Evolutionary conservation across 1,140 invertebrate species (phyloP).

Genomic region (Rhagoletis pomonella): DNA sequence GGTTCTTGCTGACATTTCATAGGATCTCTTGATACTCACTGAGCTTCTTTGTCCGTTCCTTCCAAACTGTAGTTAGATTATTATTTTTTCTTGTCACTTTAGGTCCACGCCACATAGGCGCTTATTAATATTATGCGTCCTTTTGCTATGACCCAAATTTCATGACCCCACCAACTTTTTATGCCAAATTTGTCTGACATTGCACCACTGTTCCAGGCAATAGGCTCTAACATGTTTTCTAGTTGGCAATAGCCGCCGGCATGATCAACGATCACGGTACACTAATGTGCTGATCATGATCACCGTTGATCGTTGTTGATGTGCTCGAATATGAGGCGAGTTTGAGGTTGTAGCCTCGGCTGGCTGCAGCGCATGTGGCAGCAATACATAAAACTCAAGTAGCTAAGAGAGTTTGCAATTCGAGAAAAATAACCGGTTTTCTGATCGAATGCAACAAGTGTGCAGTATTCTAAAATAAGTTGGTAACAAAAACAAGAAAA

Average conservation of each 20-base stretch:
- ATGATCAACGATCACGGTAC: conserved; percentile 40
- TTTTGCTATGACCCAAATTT: no score
- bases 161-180: neutral
- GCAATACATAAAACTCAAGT: neutral
- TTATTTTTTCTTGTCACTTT: no score
- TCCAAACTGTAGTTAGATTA: no score
- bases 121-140: no score
- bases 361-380: conserved; percentile 13
- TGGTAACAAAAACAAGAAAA: neutral
- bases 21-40: no score
- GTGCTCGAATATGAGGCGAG: neutral
- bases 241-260: neutral
- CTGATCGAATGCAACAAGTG: neutral
- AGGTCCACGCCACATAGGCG: no score
- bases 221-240: neutral
- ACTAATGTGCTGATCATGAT: conserved; percentile 51
- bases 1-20: no score
- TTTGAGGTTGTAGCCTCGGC: neutral
- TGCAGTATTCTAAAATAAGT: conserved; percentile 20
- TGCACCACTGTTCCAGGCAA: neutral
- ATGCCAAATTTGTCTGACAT: neutral
- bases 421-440: conserved; percentile 32
- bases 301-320: conserved; percentile 7
- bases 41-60: no score
- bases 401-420: neutral